Evolutionary conservation across 2,113 vertebrate species (phyloP), one percentile per base, ranked within the genome.

Genomic region (Myanophis thanlyinensis): DNA sequence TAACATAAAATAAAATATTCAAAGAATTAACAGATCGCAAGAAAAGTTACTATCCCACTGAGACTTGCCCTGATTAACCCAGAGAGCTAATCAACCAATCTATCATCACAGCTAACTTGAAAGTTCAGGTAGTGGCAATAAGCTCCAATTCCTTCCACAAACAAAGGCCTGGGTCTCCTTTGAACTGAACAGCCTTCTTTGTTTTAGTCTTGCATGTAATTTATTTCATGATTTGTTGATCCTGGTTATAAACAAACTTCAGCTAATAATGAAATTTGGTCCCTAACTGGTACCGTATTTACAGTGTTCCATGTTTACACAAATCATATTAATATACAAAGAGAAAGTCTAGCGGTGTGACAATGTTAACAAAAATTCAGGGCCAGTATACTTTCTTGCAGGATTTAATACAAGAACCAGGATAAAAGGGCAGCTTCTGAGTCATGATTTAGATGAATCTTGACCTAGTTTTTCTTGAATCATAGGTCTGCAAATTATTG

Each of bases 31-130:
- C n/a, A 91, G 51, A 94, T 93, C 94, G 90, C 87, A 92, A 94
- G 92, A 94, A 80, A 94, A 73, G 53, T 92, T 86, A 56, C 53
- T 93, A 96, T 86, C 91, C 94, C 88, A 51, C 12, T 89, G 93
- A 95, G 93, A 91, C 91, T 51, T 95, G 95, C 95, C 94, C 95
- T 94, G 96, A 95, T 94, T 96, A 96, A 96, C 95, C 95, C 89
- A 12, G 91, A 96, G 95, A 95, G 94, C 93, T 86, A 91, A 97
- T 95, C 89, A 84, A 90, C 40, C 44, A 52, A 88, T 91, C 73
- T 88, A 88, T 95, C 91, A 95, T 80, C 93, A 56, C 12, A 67
- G 87, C 51, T 47, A 95, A 89, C 91, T 91, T 91, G 95, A 93
- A 95, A 97, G 94, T 95, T 95, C 91, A 91, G 0, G 54, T 89